Percentiles rank a stretch among this genome's conserved stretches.
Conservation (phyloP, 1,140 invertebrate species). For the Drosophila aff. region DNA sequence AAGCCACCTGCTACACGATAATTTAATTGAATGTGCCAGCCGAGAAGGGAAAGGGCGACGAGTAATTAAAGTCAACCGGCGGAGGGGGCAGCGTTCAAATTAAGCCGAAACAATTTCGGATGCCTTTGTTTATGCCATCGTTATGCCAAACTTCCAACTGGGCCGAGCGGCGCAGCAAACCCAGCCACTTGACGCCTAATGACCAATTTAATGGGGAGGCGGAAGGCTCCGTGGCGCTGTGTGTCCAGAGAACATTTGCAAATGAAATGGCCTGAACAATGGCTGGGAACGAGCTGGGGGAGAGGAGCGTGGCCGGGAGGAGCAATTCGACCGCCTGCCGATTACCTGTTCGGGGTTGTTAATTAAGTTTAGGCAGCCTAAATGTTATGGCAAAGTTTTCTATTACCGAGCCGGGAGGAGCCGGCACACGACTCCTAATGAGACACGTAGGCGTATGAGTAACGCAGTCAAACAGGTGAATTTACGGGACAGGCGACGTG, state of each 20-base stretch:
- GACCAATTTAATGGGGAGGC: constrained; percentile 75
- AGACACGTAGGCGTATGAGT: constrained; percentile 81
- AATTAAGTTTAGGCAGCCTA: constrained; percentile 75
- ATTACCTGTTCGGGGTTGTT: constrained; percentile 76
- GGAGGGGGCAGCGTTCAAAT: constrained; percentile 58
- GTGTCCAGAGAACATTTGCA: constrained; percentile 67
- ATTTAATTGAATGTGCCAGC: constrained; percentile 45
- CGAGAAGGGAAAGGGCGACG: constrained; percentile 13
- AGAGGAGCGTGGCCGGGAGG: not conserved
- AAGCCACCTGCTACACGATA: constrained; percentile 56
- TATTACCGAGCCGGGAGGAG: constrained; percentile 57
- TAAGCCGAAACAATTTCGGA: constrained; percentile 75
- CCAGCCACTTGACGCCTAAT: constrained; percentile 78
- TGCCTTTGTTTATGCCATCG: constrained; percentile 50
- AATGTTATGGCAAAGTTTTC: constrained; percentile 82
- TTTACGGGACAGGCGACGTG: constrained; percentile 49
- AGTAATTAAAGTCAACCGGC: constrained; percentile 37
- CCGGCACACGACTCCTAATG: constrained; percentile 64
- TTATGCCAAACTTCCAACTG: constrained; percentile 27
- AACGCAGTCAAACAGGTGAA: constrained; percentile 67
- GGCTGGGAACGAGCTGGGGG: constrained; percentile 9
- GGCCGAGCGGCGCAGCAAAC: constrained; percentile 35
- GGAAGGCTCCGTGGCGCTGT: constrained; percentile 37
- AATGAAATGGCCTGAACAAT: constrained; percentile 73
- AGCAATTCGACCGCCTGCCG: constrained; percentile 46